Percentiles rank a stretch among this genome's conserved stretches.
phyloP scores from a whole-genome alignment of 1,140 invertebrate species.

The Mya arenaria region DNA sequence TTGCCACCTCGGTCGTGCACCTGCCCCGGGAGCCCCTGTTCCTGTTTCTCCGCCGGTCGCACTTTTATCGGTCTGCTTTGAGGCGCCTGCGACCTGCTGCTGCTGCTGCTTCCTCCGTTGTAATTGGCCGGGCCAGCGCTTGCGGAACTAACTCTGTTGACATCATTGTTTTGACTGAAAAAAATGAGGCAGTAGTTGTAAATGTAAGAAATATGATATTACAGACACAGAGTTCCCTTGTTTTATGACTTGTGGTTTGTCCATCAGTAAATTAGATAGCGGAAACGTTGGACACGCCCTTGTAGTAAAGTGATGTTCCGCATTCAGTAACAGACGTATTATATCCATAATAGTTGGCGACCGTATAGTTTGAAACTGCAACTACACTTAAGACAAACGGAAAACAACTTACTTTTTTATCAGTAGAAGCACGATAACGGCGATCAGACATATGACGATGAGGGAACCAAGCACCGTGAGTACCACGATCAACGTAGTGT shows the following conservation, averaged over 20 bases:
- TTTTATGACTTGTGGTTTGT: too few species aligned
- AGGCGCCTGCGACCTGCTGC: not conserved
- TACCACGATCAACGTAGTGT: constrained; percentile 33
- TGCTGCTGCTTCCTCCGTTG: not conserved
- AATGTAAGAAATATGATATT: too few species aligned
- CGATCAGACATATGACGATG: not conserved
- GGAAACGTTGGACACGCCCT: too few species aligned
- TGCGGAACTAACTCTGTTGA: not conserved
- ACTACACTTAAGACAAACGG: too few species aligned
- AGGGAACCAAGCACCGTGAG: constrained; percentile 26
- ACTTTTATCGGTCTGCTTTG: not conserved
- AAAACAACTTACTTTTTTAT: constrained; percentile 23
- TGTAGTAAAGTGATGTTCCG: too few species aligned
- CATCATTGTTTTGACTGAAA: not conserved
- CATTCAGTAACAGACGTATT: too few species aligned
- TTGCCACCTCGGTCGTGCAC: not conserved
- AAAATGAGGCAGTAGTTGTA: too few species aligned
- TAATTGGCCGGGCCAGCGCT: not conserved
- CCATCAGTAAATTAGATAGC: too few species aligned
- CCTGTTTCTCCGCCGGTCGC: not conserved
- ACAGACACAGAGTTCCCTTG: too few species aligned
- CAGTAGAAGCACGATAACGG: not conserved
- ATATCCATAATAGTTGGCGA: too few species aligned
- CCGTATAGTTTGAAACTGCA: too few species aligned
- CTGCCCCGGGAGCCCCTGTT: not conserved